A percentile compares a stretch with the other conserved stretches of the same genome.
Evolutionary conservation across 2,888 invertebrate genomes (phyloP).

Genomic region (Julus scanicus): DNA sequence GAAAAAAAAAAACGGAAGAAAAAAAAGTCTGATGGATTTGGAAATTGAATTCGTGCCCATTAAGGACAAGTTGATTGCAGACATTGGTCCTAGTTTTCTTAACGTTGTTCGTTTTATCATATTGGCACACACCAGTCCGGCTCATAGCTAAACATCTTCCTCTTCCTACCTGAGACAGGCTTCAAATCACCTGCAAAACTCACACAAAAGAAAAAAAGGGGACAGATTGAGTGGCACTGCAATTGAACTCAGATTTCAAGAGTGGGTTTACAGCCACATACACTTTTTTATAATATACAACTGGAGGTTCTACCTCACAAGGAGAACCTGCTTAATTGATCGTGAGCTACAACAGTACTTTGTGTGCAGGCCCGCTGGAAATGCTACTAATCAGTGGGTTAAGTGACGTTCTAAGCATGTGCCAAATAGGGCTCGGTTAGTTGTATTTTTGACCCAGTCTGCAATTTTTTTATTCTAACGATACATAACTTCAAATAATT

Average conservation of each 20-base stretch:
- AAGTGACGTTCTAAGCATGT: not conserved
- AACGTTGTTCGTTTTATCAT: constrained; percentile 47
- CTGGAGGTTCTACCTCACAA: not conserved
- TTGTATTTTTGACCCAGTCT: too few species aligned
- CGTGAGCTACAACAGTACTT: not conserved
- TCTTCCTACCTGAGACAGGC: constrained; percentile 49
- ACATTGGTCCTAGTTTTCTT: constrained; percentile 49
- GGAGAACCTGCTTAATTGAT: not conserved
- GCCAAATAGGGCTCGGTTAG: not conserved
- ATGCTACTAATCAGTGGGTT: not conserved
- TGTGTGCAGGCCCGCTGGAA: not conserved
- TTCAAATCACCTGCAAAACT: constrained; percentile 50
- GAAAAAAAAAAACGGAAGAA: not conserved
- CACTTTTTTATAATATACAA: not conserved
- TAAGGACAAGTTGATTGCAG: constrained; percentile 46
- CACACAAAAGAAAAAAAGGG: constrained; percentile 52
- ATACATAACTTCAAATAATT: too few species aligned
- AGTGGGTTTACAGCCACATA: not conserved
- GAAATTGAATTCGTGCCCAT: constrained; percentile 37
- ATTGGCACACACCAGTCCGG: constrained; percentile 46
- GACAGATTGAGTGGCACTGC: constrained; percentile 44
- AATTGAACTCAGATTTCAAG: constrained; percentile 2
- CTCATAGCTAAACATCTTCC: constrained; percentile 48
- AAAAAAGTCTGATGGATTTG: not conserved
- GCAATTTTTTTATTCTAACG: too few species aligned